Conservation (phyloP, 2,888 invertebrate genomes). For the Nematopogon swammerdamellus region DNA sequence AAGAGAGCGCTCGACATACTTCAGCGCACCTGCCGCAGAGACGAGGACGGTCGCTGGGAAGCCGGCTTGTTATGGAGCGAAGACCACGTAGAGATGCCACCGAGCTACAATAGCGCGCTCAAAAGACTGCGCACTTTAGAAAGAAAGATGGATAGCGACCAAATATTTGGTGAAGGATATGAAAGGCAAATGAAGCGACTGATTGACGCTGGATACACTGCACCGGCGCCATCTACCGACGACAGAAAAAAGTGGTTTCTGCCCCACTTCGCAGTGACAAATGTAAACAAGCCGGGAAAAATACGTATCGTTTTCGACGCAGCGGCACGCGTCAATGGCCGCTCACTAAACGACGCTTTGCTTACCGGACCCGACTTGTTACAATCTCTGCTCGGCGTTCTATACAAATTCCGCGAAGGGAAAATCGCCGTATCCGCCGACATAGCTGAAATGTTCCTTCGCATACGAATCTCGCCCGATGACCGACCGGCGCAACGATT, state of each 20-base stretch:
- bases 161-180: background rate
- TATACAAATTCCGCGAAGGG: slow-evolving; percentile 17
- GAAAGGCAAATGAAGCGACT: background rate
- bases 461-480: slow-evolving; percentile 13
- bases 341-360: slow-evolving; percentile 16
- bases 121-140: background rate
- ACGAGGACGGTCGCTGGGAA: background rate
- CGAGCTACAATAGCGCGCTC: background rate
- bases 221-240: background rate
- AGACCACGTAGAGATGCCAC: background rate
- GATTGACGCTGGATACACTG: background rate
- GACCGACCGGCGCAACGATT: slow-evolving; percentile 8
- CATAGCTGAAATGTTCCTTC: slow-evolving; percentile 20
- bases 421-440: slow-evolving; percentile 16
- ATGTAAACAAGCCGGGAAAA: slow-evolving; percentile 16
- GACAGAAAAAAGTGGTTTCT: slow-evolving; percentile 3
- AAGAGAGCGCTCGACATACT: background rate
- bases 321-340: slow-evolving; percentile 12
- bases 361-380: slow-evolving; percentile 17
- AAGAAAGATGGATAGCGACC: background rate
- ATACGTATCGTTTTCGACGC: slow-evolving; percentile 18
- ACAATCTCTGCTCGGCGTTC: slow-evolving; percentile 13
- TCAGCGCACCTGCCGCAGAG: background rate
- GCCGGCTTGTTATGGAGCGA: background rate
- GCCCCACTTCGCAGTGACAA: slow-evolving; percentile 11